Evolutionary conservation across 2,888 invertebrate genomes (phyloP).

Genomic region (Gastrophysa polygoni): DNA sequence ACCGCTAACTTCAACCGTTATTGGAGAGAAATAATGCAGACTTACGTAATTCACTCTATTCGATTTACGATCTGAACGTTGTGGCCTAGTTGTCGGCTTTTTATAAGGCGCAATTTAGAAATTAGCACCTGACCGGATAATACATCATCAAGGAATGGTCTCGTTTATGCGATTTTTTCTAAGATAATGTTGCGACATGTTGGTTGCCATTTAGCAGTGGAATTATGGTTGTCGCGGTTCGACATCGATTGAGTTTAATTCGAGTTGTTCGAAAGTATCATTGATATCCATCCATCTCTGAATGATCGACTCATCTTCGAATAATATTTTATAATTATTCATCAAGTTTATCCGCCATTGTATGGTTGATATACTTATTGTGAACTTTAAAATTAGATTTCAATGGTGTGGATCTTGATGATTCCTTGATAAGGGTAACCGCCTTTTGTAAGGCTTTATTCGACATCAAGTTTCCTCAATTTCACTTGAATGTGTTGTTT

Average conservation of each 20-base stretch:
- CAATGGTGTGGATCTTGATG: no score
- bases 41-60: slow-evolving; percentile 7
- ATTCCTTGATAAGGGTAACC: no score
- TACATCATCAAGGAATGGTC: slow-evolving; percentile 7
- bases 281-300: no score
- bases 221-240: background rate
- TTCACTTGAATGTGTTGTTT: no score
- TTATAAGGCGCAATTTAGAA: slow-evolving; percentile 1
- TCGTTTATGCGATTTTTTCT: background rate
- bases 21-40: slow-evolving; percentile 8
- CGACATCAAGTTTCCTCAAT: no score
- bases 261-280: background rate
- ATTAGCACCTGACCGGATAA: background rate
- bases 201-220: background rate
- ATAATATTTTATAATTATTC: no score
- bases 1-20: background rate
- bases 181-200: background rate
- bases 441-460: no score
- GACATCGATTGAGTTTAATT: background rate
- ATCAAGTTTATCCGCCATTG: no score
- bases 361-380: no score
- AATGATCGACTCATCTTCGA: no score
- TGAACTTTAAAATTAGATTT: no score
- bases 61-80: slow-evolving; percentile 4
- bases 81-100: slow-evolving; percentile 9